Conservation (phyloP, 2,797 vertebrate genomes). For the Lutra lutra region DNA sequence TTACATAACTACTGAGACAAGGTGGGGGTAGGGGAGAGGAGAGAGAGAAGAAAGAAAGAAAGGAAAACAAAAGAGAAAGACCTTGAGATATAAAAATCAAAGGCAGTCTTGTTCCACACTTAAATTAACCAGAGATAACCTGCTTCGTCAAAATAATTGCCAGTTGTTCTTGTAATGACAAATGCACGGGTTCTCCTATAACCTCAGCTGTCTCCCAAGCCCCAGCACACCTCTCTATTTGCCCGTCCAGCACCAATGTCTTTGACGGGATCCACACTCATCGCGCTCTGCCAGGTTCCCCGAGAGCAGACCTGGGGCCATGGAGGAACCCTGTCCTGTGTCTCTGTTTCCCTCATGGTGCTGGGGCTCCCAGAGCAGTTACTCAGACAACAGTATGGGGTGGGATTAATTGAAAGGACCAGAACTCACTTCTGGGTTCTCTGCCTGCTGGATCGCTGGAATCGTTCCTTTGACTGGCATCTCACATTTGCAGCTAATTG, state of each 20-base stretch:
- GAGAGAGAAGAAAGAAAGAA: neutral
- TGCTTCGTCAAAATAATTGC: neutral
- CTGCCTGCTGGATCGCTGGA: neutral
- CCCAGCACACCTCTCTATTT: fast-evolving
- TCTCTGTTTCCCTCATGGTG: neutral
- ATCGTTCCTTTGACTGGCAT: neutral
- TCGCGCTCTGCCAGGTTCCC: too few species aligned
- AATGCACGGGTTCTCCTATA: neutral
- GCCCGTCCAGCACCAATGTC: fast-evolving
- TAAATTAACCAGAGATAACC: neutral
- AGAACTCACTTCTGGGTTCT: neutral
- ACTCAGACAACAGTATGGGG: fast-evolving
- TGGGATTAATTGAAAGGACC: neutral
- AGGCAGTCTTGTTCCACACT: neutral
- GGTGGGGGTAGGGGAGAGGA: neutral
- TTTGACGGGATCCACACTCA: neutral
- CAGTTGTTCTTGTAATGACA: neutral
- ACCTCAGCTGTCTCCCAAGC: neutral
- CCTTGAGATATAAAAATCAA: neutral
- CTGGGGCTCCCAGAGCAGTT: neutral
- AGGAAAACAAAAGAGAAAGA: neutral
- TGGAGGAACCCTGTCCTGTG: fast-evolving
- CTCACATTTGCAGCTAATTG: neutral
- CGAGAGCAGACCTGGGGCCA: neutral
- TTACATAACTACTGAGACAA: neutral